Base-by-base conservation (phyloP, 2,113 vertebrate species). In the Mesocricetus auratus region DNA sequence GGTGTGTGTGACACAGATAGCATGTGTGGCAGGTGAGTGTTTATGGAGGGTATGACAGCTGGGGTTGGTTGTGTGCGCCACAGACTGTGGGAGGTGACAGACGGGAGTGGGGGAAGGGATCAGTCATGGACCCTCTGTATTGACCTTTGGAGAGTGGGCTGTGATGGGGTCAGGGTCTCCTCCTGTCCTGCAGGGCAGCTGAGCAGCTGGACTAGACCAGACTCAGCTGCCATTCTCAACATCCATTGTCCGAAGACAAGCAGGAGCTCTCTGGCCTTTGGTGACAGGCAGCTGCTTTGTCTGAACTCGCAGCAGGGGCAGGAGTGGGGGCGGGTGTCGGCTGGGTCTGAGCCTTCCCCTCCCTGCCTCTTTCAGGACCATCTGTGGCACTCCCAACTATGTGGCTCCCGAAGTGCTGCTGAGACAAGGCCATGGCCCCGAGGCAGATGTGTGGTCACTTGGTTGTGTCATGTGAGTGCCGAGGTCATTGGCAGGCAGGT, bases 371-470 rank as follows among this genome's bases (percentile, higher is more conserved):
- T 50, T 39, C 97, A 99, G 99, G 98, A 99, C 99, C n/a, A 99
- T 99, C 98, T 99, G 99, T 98, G 99, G 99, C 53, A 99, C 99
- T 78, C 99, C 99, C n/a, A 99, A 99, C 98, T 99, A 99, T 92
- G 98, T 99, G 98, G 99, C 99, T 31, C 99, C 99, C 9, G 99
- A 99, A 98, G 99, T 99, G 95, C 98, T 99, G n/a, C 99, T 99
- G 98, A 98, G 99, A 90, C 99, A 99, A 91, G 99, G 99, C 47
- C 99, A 99, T 0, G 99, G 99, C 53, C 99, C 99, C 0, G 99
- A 99, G 97, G 99, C 99, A 0, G 99, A 99, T 0, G 99, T 99
- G 87, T 99, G 99, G 99, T 99, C 99, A 5, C 98, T 99, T 78
- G 99, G 99, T 91, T 99, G 99, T 81, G 99, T 99, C 96, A 99